Evolutionary conservation across 1,140 invertebrate species (phyloP), one percentile per base, ranked within the genome.

Genomic region (Pentalonia nigronervosa): DNA sequence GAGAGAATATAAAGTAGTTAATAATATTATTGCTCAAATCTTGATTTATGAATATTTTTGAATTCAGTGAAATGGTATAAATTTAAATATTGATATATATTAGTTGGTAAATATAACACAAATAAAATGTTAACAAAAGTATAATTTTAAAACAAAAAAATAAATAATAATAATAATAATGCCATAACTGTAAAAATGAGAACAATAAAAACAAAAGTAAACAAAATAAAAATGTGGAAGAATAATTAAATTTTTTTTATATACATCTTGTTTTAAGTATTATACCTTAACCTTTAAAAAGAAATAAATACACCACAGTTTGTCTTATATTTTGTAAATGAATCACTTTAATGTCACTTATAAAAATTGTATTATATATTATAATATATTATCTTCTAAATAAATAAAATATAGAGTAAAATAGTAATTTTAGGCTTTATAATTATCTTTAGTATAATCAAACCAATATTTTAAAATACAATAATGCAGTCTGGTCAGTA

Each of bases 261-360:
- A n/a, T 17, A 76, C 60, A 34, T 76, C 14, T n/a, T 76, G 60
- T n/a, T 30, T 76, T 76, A 76, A 76, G 30, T 67, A 67, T 76
- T 67, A 76, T n/a, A 17, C 11, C 4, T 67, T n/a, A 76, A 76
- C n/a, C n/a, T n/a, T 76, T n/a, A 34, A 3, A 76, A 6, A 76
- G 30, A 76, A 76, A 76, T 76, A 76, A 76, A 76, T 76, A 76
- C n/a, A 76, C n/a, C 60, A 76, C 60, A 7, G n/a, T 76, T 76
- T 76, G 60, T 76, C 60, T 76, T 76, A 30, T 48, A 30, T n/a
- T 90, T 90, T 36, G 4, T 67, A 90, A 90, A 67, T 60, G 14
- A 90, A 67, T 90, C 36, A 90, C 36, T 90, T 90, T 67, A 90
- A 90, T 45, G 89, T 67, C 89, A 45, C 45, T 45, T 90, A 90